Conservation (phyloP, 2,797 vertebrate genomes). For the Sarcoramphus papa region DNA sequence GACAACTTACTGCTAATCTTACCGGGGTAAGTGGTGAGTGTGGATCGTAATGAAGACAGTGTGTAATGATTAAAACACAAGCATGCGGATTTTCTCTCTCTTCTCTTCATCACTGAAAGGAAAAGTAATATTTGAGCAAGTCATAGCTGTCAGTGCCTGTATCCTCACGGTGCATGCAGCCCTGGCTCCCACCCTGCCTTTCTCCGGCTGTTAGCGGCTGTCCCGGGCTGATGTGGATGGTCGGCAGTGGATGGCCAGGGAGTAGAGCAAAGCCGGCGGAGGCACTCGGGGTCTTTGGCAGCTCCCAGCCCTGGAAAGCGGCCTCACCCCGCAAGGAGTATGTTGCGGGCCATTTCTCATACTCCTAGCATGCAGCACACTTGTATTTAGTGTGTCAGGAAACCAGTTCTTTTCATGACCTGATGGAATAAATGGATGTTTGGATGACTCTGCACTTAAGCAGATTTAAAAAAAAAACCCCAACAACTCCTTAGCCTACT, state of each 20-base stretch:
- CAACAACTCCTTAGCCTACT: not conserved
- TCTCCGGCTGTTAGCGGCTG: not conserved
- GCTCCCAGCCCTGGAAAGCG: not conserved
- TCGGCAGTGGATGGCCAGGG: too few species aligned
- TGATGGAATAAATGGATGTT: too few species aligned
- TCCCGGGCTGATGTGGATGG: not conserved
- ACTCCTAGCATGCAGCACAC: not conserved
- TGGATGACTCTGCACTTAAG: not conserved
- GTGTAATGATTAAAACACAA: not conserved
- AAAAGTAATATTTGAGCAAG: not conserved
- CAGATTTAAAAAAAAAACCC: not conserved
- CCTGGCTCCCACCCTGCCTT: not conserved
- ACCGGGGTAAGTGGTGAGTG: fast-evolving
- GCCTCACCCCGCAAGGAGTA: not conserved
- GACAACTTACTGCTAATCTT: not conserved
- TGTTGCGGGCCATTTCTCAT: not conserved
- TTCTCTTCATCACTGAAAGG: not conserved
- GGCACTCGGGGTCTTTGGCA: not conserved
- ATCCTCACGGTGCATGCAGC: fast-evolving
- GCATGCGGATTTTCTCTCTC: not conserved
- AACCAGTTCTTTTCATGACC: not conserved
- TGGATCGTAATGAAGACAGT: not conserved
- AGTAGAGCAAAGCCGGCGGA: not conserved
- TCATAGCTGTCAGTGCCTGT: not conserved
- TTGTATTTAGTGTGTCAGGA: not conserved